phyloP scores from a whole-genome alignment of 2,113 vertebrate genomes.

The Neotragus moschatus region DNA sequence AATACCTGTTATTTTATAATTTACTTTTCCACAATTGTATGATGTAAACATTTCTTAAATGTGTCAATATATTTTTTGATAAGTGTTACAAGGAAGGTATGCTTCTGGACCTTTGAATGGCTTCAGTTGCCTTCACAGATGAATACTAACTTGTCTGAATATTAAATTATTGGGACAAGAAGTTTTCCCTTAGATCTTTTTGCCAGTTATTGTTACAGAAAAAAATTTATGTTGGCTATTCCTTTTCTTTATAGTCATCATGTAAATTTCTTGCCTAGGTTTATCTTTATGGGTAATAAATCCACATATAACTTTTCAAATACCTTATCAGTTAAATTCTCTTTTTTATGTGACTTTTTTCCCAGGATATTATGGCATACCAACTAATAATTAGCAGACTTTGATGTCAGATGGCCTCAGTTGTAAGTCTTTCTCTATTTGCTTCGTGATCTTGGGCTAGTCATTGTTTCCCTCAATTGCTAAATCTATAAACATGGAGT shows the following conservation, averaged over 20 bases:
- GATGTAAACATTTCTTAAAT: background rate
- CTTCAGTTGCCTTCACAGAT: slow-evolving; percentile 28
- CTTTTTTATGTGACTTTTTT: background rate
- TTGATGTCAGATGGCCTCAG: background rate
- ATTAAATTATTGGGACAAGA: background rate
- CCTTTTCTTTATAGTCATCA: background rate
- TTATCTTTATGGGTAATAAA: background rate
- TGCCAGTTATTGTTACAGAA: slow-evolving; percentile 18
- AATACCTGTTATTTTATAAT: background rate
- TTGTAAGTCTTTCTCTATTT: background rate
- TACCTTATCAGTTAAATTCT: background rate
- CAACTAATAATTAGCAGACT: background rate
- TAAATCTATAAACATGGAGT: background rate
- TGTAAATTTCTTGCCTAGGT: background rate
- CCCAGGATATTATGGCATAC: background rate
- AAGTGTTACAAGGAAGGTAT: background rate
- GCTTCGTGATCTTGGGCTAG: background rate
- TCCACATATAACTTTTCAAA: background rate
- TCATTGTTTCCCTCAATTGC: background rate
- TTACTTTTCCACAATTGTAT: background rate
- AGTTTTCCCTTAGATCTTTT: slow-evolving; percentile 20
- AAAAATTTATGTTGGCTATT: background rate
- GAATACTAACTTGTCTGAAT: slow-evolving; percentile 33
- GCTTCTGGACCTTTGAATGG: background rate
- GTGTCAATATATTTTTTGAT: background rate